Percentiles rank a stretch among this genome's conserved stretches.
Conservation (phyloP, 2,888 invertebrate species). For the Chrysina gloriosa region DNA sequence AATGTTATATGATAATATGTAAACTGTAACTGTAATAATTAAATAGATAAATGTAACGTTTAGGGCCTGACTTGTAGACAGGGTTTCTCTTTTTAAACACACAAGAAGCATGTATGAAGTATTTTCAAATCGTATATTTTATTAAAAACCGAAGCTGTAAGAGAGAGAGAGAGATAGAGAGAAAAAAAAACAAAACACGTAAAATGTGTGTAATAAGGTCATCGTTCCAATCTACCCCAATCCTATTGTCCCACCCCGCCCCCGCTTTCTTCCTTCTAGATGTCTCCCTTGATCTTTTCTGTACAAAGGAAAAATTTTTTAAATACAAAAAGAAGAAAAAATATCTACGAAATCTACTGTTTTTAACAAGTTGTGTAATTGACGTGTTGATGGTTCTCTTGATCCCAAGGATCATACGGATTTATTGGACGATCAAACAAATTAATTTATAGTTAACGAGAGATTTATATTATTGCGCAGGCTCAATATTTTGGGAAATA, state of each 20-base stretch:
- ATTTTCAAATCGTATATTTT: slow-evolving; percentile 44
- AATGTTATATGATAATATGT: slow-evolving; percentile 26
- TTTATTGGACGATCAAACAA: slow-evolving; percentile 39
- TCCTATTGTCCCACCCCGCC: neutral
- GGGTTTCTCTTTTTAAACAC: slow-evolving; percentile 55
- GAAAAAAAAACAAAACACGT: slow-evolving; percentile 46
- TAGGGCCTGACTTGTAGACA: slow-evolving; percentile 65
- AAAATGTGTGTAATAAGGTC: slow-evolving; percentile 36
- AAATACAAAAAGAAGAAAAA: neutral
- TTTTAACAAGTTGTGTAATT: slow-evolving; percentile 5
- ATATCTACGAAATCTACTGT: neutral
- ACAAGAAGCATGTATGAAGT: neutral
- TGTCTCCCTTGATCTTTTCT: slow-evolving; percentile 25
- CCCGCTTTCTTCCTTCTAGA: neutral
- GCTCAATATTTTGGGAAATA: slow-evolving; percentile 1
- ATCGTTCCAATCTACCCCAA: neutral
- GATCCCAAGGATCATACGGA: slow-evolving; percentile 34
- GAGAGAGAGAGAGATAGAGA: neutral
- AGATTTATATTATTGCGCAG: slow-evolving; percentile 28
- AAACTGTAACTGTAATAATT: slow-evolving; percentile 13
- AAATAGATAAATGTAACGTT: slow-evolving; percentile 23
- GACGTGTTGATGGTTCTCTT: slow-evolving; percentile 30
- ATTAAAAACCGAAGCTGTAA: too few species aligned
- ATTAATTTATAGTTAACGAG: slow-evolving; percentile 41
- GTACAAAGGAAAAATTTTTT: slow-evolving; percentile 53